Conservation (phyloP, 2,797 vertebrate species). For the Octomys mimax region DNA sequence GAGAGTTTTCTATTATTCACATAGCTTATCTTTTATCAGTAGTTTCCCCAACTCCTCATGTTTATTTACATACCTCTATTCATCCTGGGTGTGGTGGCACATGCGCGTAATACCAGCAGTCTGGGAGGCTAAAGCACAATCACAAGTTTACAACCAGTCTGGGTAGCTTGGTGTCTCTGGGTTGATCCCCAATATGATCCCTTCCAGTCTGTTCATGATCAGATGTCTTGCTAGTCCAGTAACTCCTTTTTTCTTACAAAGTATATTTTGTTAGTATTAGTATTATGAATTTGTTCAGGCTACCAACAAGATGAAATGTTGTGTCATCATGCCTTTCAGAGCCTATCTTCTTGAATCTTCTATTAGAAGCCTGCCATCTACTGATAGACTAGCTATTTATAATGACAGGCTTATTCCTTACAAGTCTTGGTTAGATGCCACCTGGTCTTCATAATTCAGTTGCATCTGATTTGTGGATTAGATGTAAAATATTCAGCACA, state of each 20-base stretch:
- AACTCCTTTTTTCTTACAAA: background rate
- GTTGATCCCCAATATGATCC: background rate
- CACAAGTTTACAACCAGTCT: background rate
- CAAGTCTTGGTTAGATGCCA: slow-evolving; percentile 45
- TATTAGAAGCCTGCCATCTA: background rate
- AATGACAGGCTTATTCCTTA: background rate
- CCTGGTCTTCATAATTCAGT: slow-evolving; percentile 35
- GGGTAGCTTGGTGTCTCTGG: background rate
- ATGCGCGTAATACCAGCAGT: background rate
- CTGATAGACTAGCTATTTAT: background rate
- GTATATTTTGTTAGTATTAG: slow-evolving; percentile 16
- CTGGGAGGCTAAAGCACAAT: background rate
- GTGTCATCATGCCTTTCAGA: slow-evolving; percentile 46
- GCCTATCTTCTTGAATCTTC: background rate
- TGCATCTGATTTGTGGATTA: slow-evolving; percentile 43
- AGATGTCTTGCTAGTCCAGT: background rate
- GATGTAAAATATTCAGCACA: slow-evolving; percentile 34
- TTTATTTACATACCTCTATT: background rate
- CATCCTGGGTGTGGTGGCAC: background rate
- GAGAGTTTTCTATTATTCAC: background rate
- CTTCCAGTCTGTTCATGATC: background rate
- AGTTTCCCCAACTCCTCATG: background rate
- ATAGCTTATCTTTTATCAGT: background rate
- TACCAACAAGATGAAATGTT: background rate
- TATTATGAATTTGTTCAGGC: background rate